Base-by-base conservation (phyloP, 2,797 vertebrate genomes). In the Syngnathus rostellatus region DNA sequence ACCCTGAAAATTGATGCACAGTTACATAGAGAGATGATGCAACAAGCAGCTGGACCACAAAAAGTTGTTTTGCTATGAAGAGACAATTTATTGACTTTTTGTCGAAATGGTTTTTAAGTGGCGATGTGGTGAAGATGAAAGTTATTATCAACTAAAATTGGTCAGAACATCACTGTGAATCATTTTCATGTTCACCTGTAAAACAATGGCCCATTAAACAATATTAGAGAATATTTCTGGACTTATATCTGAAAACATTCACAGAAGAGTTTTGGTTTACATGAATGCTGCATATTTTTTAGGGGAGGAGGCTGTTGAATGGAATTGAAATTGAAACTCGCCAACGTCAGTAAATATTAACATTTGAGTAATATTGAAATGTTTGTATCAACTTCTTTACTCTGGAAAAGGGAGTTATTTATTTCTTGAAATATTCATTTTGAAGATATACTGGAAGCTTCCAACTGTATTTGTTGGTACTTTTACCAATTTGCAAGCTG, bases 1-100 rank as follows among this genome's bases (percentile, higher is more conserved):
- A 55, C 65, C 62, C 55, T 63, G 62, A 76, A 62, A 68, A 69
- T 65, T 72, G 45, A 40, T 64, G 31, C 55, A 38, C 31, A 19
- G 55, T 58, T 38, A 38, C 31, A 38, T 58, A 58, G 17, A 58
- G 31, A 6, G 19, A 19, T 38, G 8, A 37, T 1, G 55, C 16
- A 38, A 16, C 55, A 58, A 38, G 31, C 55, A 58, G 31, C 12
- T 37, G 6, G 14, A 58, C 55, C 8, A 37, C 25, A 60, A 19
- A 1, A n/a, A 40, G 40, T 39, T n/a, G 39, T 53, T 53, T 21
- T 4, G 17, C 5, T 17, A 17, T 3, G 8, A 51, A 51, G n/a
- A 38, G 2, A 5, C 31, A 37, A 54, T 25, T 55, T 23, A 55
- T 31, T 23, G 21, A 23, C 10, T 4, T 5, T 55, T 55, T 55